Base-by-base conservation (phyloP, 2,113 vertebrate species). In the Donacobius atricapilla region DNA sequence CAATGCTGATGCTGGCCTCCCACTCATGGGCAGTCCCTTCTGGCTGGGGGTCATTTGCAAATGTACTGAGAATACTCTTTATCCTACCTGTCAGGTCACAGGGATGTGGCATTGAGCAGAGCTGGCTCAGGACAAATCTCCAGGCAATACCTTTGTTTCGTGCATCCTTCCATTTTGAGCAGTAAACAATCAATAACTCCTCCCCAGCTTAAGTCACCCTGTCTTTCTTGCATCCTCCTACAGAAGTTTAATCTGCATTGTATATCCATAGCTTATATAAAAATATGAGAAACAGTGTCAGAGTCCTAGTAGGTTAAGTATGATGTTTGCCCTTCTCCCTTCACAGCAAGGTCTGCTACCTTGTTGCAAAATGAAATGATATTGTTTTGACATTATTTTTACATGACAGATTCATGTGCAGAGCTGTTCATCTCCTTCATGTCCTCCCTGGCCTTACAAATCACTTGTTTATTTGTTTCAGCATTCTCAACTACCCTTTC, bases 171-270 rank as follows among this genome's bases (percentile, higher is more conserved):
- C 56, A 37, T 47, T 94, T 16, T 78, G 83, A 77, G 75, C 89
- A 90, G 80, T 60, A 93, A 94, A 66, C 86, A 92, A 93, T 95
- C 96, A 66, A 95, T 96, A 95, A 75, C 47, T 94, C 83, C 91
- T 92, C 42, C 39, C 72, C 0, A 0, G 21, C 47, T 83, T 30
- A 35, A 93, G 83, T 92, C 90, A 78, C 77, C 72, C 68, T 92
- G 76, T 90, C 93, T 90, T 58, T 75, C 80, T 61, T 40, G 39
- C n/a, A 28, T 81, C 72, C 93, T 56, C 68, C 72, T 71, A 47
- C 44, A 6, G 69, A 54, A 58, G 44, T 63, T 86, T 78, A 57
- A 87, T 94, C 78, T 84, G 35, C 57, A 13, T 15, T 81, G 60
- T 71, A n/a, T 54, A 40, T 63, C 86, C 40, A 24, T 6, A 51